These are phyloP conservation scores for Cydia pomonella DNA, from an alignment of 1,140 invertebrate species.

Conservation along the genomic window DNA sequence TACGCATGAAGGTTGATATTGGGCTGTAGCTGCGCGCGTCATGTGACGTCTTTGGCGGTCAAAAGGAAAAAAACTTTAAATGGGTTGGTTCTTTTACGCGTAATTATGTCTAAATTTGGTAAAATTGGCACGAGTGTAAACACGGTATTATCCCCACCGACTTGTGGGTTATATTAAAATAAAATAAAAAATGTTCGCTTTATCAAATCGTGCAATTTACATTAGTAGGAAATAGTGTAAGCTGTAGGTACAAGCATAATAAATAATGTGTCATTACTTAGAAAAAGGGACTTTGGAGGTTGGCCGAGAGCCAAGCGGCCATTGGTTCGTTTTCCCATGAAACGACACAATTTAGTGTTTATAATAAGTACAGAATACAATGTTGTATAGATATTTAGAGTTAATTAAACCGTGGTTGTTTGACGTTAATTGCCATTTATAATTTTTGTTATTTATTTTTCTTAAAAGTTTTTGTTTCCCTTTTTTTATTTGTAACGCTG, in stretches of 20 bases:
- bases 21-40: too few species aligned
- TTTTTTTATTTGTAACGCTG: constrained; percentile 45
- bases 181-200: constrained; percentile 72
- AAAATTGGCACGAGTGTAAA: neutral
- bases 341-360: constrained; percentile 13
- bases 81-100: neutral
- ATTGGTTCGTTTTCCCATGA: neutral
- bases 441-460: constrained; percentile 79
- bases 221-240: constrained; percentile 70
- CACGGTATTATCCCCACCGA: constrained; percentile 46
- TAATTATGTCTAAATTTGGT: neutral
- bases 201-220: constrained; percentile 79
- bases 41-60: too few species aligned
- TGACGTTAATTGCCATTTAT: constrained; percentile 71
- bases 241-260: constrained; percentile 59
- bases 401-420: constrained; percentile 55
- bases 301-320: neutral
- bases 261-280: constrained; percentile 42
- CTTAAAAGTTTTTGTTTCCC: constrained; percentile 64
- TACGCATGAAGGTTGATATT: too few species aligned
- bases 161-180: constrained; percentile 52
- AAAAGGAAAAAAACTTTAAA: neutral
- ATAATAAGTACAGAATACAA: constrained; percentile 38
- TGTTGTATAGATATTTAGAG: constrained; percentile 68
- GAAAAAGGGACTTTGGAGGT: neutral